phyloP scores from a whole-genome alignment of 2,113 vertebrate species.

The Glaucidium brasilianum region DNA sequence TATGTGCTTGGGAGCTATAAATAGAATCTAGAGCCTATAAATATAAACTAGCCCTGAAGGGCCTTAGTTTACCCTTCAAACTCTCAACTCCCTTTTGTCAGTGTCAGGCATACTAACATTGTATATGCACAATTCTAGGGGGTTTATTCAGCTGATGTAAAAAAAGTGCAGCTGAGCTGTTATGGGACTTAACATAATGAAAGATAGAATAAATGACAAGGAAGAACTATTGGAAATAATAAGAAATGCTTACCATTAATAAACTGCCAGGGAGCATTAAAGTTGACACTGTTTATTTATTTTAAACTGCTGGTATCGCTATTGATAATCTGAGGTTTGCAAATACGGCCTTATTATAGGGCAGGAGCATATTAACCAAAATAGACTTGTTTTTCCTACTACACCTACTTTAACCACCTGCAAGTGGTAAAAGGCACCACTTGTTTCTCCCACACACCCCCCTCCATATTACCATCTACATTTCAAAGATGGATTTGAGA shows the following conservation, averaged over 20 bases:
- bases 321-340: neutral
- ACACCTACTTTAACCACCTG: neutral
- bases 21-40: neutral
- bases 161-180: neutral
- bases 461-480: neutral
- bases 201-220: neutral
- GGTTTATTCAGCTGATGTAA: neutral
- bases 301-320: neutral
- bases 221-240: neutral
- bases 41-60: neutral
- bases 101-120: neutral
- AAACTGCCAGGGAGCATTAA: neutral
- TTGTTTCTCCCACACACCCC: neutral
- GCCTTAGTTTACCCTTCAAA: constrained; percentile 7
- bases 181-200: neutral
- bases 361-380: neutral
- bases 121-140: neutral
- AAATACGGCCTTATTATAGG: neutral
- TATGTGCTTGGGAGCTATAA: neutral
- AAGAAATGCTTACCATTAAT: neutral
- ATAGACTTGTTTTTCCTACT: neutral
- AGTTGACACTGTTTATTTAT: neutral
- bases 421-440: neutral
- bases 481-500: neutral
- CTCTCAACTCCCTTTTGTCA: neutral